phyloP scores from a whole-genome alignment of 2,113 vertebrate species.

The Oncorhynchus clarkii region DNA sequence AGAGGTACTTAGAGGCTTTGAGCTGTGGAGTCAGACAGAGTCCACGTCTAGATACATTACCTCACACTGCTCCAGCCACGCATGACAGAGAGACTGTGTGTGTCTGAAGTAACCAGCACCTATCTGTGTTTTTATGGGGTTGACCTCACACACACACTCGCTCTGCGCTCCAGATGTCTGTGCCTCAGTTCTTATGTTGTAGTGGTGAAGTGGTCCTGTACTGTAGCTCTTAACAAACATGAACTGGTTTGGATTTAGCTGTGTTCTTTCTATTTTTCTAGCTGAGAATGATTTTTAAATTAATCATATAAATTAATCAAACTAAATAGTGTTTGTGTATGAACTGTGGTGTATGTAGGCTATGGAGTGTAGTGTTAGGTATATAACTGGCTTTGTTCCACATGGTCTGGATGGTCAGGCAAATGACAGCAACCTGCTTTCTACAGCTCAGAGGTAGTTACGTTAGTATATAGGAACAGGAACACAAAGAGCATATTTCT shows the following conservation, averaged over 20 bases:
- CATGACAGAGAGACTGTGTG: not conserved
- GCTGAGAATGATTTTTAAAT: too few species aligned
- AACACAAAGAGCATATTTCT: not conserved
- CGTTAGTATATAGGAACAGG: not conserved
- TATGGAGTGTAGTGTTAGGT: too few species aligned
- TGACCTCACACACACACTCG: constrained; percentile 65
- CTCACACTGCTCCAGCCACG: constrained; percentile 57
- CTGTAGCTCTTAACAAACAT: not conserved
- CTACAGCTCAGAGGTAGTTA: too few species aligned
- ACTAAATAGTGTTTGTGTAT: too few species aligned
- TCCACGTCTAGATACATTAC: constrained; percentile 59
- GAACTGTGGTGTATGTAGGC: too few species aligned
- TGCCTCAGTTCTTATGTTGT: constrained; percentile 35
- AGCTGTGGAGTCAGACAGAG: constrained; percentile 59
- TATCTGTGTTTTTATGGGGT: constrained; percentile 58
- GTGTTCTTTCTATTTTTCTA: too few species aligned
- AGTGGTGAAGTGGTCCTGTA: constrained; percentile 1
- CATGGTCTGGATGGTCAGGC: too few species aligned
- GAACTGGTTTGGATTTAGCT: too few species aligned
- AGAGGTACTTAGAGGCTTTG: constrained; percentile 62
- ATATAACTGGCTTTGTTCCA: too few species aligned
- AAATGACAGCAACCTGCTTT: too few species aligned
- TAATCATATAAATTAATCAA: too few species aligned
- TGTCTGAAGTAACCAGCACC: constrained; percentile 53
- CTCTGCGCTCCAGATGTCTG: constrained; percentile 50